Percentiles rank a stretch among this genome's conserved stretches.
phyloP scores from a whole-genome alignment of 2,797 vertebrate genomes.

The Hydrocynus forskahlii region DNA sequence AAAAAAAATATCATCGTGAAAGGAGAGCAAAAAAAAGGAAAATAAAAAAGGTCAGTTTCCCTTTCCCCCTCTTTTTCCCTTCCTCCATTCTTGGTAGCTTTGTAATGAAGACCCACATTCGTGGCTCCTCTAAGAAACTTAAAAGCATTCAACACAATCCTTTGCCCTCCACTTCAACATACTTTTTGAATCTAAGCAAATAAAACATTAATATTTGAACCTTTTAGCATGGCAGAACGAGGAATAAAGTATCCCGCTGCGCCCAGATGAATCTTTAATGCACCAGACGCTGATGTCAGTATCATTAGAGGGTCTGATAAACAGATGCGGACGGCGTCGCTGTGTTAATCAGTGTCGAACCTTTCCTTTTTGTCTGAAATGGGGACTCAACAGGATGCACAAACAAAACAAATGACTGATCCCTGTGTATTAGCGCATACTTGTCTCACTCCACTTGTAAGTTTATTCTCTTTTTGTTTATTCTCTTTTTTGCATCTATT shows the following conservation, averaged over 20 bases:
- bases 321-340: constrained; percentile 17
- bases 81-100: constrained; percentile 33
- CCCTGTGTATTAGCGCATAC: not conserved
- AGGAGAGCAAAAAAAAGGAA: constrained; percentile 61
- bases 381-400: not conserved
- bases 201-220: constrained; percentile 80
- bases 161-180: constrained; percentile 57
- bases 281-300: constrained; percentile 26
- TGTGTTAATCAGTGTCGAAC: constrained; percentile 21
- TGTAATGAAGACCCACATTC: not conserved
- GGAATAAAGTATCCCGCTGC: constrained; percentile 24
- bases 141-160: constrained; percentile 71
- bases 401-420: not conserved
- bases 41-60: constrained; percentile 67
- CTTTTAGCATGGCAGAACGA: constrained; percentile 63
- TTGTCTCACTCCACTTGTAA: not conserved
- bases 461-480: not conserved
- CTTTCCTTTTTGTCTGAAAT: not conserved
- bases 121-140: constrained; percentile 55
- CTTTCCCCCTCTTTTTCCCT: not conserved
- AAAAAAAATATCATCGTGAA: constrained; percentile 76
- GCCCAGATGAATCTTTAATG: constrained; percentile 50
- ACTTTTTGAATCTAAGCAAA: constrained; percentile 78
- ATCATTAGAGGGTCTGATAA: constrained; percentile 30
- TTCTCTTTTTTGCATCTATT: not conserved